These are phyloP conservation scores for Seriola rivoliana DNA, from an alignment of 2,113 vertebrate species.

Conservation along the genomic window DNA sequence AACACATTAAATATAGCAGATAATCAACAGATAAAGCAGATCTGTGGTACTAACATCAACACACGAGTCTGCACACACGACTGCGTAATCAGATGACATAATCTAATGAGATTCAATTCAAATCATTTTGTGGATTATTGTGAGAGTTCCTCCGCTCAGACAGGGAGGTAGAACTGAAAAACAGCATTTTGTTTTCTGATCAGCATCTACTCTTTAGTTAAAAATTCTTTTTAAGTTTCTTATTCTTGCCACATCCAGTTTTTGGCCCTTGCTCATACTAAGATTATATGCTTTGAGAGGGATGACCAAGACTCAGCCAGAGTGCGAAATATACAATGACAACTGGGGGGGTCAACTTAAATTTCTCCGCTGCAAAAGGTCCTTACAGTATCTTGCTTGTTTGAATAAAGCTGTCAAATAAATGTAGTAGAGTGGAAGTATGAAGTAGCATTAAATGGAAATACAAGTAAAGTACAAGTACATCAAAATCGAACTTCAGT, in stretches of 20 bases:
- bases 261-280: background rate
- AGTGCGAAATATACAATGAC: no score
- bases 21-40: constrained; percentile 22
- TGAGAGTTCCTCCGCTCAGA: background rate
- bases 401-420: no score
- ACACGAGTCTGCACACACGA: constrained; percentile 18
- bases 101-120: constrained; percentile 19
- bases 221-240: background rate
- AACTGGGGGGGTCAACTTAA: no score
- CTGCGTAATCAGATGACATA: constrained; percentile 28
- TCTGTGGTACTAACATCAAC: background rate
- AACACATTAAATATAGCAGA: constrained; percentile 27
- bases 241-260: background rate
- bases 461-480: no score
- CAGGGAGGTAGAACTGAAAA: background rate
- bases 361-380: no score
- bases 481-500: no score
- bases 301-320: no score
- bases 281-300: no score
- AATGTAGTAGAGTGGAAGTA: no score
- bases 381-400: no score
- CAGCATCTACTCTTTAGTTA: background rate
- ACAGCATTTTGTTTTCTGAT: background rate
- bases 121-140: constrained; percentile 6
- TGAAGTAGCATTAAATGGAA: no score